Conservation (phyloP, 2,888 invertebrate species). For the Isotomurus palustris region DNA sequence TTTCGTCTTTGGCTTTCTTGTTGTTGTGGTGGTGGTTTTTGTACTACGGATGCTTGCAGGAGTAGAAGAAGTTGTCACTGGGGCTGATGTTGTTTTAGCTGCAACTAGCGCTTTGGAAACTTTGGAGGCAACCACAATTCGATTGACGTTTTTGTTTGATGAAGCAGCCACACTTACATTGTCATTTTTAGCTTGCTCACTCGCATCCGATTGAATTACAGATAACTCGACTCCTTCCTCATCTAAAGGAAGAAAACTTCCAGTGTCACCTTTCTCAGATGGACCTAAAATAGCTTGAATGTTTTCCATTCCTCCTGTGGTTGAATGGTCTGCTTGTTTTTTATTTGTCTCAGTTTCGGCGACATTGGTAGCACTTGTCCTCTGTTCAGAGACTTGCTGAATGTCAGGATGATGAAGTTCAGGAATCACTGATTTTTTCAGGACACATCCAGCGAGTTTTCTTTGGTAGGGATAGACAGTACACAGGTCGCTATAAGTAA, state of each 20-base stretch:
- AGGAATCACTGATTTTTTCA: slow-evolving; percentile 19
- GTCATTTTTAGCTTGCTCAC: not conserved
- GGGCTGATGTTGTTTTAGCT: not conserved
- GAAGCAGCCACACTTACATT: not conserved
- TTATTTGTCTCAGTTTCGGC: not conserved
- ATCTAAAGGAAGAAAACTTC: not conserved
- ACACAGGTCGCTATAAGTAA: slow-evolving; percentile 21
- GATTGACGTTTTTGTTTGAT: not conserved
- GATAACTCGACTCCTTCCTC: not conserved
- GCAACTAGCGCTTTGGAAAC: not conserved
- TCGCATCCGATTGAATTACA: not conserved
- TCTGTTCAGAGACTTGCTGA: slow-evolving; percentile 2
- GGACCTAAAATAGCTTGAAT: not conserved
- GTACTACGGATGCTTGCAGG: no score
- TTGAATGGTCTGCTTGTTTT: not conserved
- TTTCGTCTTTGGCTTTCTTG: not conserved
- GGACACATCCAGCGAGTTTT: slow-evolving; percentile 18
- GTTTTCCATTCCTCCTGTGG: not conserved
- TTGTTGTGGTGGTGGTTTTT: not conserved
- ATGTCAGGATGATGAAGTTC: slow-evolving; percentile 29
- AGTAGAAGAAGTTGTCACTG: not conserved
- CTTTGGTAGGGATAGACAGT: slow-evolving; percentile 28
- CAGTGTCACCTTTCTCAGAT: not conserved
- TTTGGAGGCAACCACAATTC: not conserved
- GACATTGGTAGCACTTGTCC: not conserved